Percentiles rank a stretch among this genome's conserved stretches.
Conservation (phyloP, 1,140 invertebrate species). For the Papilio aristodemus region DNA sequence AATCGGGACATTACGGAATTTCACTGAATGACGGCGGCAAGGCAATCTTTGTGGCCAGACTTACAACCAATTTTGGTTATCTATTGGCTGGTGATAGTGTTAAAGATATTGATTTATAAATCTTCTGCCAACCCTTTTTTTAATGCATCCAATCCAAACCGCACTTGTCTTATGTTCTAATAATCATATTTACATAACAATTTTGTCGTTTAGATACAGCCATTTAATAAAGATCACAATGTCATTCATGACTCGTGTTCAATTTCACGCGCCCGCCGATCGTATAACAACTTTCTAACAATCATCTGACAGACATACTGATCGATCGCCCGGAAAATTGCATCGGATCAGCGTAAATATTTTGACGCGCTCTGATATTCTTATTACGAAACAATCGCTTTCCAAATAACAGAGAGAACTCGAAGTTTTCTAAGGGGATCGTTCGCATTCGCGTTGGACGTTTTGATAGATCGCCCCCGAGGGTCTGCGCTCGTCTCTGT, state of each 20-base stretch:
- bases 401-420: conserved; percentile 51
- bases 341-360: conserved; percentile 69
- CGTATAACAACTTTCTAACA: conserved; percentile 63
- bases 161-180: neutral
- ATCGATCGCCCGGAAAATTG: conserved; percentile 75
- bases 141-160: too few relatives aligned
- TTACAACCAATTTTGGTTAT: too few relatives aligned
- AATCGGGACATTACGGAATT: too few relatives aligned
- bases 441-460: conserved; percentile 53
- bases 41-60: too few relatives aligned
- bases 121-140: too few relatives aligned
- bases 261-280: conserved; percentile 63
- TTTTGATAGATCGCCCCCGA: conserved; percentile 71
- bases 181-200: neutral
- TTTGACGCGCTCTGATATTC: conserved; percentile 67
- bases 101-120: too few relatives aligned
- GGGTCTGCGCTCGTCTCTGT: conserved; percentile 48
- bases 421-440: conserved; percentile 48
- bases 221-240: conserved; percentile 49
- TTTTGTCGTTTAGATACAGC: conserved; percentile 5
- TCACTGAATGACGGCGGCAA: too few relatives aligned
- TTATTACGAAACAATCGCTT: conserved; percentile 74
- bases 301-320: conserved; percentile 51
- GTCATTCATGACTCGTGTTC: conserved; percentile 61
- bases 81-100: neutral